Base-by-base conservation (phyloP, 2,888 invertebrate species). In the Rhagophthalmus giganteus region DNA sequence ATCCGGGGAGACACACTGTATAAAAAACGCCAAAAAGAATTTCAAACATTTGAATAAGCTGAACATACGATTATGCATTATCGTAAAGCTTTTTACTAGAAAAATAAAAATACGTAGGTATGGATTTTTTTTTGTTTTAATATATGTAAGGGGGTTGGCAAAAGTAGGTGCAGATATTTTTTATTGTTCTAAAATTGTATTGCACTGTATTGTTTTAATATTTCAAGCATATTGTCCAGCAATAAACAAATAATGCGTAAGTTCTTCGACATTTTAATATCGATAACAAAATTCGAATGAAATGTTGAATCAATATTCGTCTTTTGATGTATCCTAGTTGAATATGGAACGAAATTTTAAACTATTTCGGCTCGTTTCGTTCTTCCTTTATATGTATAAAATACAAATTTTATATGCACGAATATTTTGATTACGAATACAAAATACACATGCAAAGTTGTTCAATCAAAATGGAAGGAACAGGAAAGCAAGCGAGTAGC, bases 401-500 rank as follows among this genome's bases (percentile, higher is more conserved):
- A 52, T 52, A 46, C 35, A 46, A 41, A 52, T 52, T 52, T 52
- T 44, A 33, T 52, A 40, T 46, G 46, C 45, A 52, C 40, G 52
- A 46, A 47, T 52, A 32, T 52, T 52, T 54, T 49, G 54, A 54
- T 54, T 54, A 54, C 42, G 49, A 54, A 54, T 49, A 54, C 45
- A 54, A 54, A 54, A 49, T 54, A 54, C 44, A 44, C 48, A 53
- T 42, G 42, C 53, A 53, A 53, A 53, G 47, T 53, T 53, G 53
- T 53, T 49, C 45, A 54, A 54, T 49, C 49, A 54, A 53, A 53
- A 53, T 48, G 42, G 42, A 48, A 47, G 45, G 45, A 54, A 40
- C 20, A 40, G 33, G 39, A 44, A 44, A 33, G 38, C 32, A 41
- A 54, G 42, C 38, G 53, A 38, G 40, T 35, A 39, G 39, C 34